Evolutionary conservation across 30 jellyfish, hydroid and myxozoan genomes (phyloP), one percentile per base, ranked within the genome.

Genomic region (Clytia hemisphaerica): DNA sequence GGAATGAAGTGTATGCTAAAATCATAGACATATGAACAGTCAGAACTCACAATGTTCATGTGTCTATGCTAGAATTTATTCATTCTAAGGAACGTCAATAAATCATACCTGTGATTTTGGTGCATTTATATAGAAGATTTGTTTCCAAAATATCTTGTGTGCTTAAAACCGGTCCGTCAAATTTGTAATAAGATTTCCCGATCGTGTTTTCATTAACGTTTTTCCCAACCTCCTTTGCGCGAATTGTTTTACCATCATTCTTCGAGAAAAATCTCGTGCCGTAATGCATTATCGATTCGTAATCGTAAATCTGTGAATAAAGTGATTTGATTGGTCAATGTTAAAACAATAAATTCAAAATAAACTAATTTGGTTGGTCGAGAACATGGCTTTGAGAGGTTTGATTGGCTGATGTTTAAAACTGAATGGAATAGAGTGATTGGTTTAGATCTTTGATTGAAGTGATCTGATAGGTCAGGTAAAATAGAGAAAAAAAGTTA

Each of bases 221-320:
- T 44, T 75, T 64, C 1, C 2, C 30, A 47, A 69, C 60, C 19
- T 45, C 68, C 34, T 79, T 88, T 19, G 93, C 81, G 38, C 80
- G 58, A 12, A 88, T 88, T 12, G 97, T 88, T 49, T 88, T 83
- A 29, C 77, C 78, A 58, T 94, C 97, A 71, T 88, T 81, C 70
- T 79, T 80, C 77, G 76, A 79, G 71, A 88, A 88, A 75, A 88
- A 88, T 5, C 71, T 75, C 28, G 94, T 61, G 26, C 97, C 97
- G 58, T 88, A 88, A 46, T 88, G 97, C 97, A 88, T 88, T n/a
- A 88, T 88, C 2, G 97, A 88, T 29, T 70, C 58, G 71, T 79
- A 88, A 68, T 88, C 97, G 50, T 88, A 88, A 25, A 74, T 85
- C 97, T 86, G 29, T 53, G 67, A 21, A 7, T 12, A 7, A 7